Percentiles rank a stretch among this genome's conserved stretches.
Evolutionary conservation across 2,113 vertebrate genomes (phyloP).

Genomic region (Sceloporus tristichus): DNA sequence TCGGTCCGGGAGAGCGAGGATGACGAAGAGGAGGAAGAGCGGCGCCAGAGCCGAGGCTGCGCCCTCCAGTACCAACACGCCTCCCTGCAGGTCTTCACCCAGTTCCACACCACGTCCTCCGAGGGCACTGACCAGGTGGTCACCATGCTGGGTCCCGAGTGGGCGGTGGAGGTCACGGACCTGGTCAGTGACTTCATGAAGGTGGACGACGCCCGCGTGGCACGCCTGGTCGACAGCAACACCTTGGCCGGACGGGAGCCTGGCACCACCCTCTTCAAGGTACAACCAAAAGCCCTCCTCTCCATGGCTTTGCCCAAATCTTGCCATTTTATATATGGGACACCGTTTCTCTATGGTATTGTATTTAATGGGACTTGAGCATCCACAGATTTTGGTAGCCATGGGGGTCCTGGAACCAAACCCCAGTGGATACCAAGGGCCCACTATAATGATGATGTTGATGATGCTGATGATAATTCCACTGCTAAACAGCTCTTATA

Average conservation of each 20-base stretch:
- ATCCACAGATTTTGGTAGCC: too few relatives aligned
- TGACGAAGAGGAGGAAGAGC: conserved; percentile 89
- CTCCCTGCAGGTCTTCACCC: conserved; percentile 93
- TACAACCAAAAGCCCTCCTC: conserved; percentile 50
- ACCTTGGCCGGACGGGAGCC: conserved; percentile 91
- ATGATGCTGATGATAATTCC: too few relatives aligned
- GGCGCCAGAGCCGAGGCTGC: conserved; percentile 89
- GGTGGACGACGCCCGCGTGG: conserved; percentile 89
- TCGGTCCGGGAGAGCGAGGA: conserved; percentile 93
- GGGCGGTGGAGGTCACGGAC: conserved; percentile 97
- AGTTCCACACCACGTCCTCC: conserved; percentile 95
- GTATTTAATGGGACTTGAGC: too few relatives aligned
- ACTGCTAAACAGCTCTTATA: too few relatives aligned
- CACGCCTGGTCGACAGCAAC: conserved; percentile 91
- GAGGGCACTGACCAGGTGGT: conserved; percentile 94
- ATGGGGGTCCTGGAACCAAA: too few relatives aligned
- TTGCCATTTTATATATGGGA: too few relatives aligned
- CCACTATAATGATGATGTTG: too few relatives aligned
- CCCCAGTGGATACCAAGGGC: too few relatives aligned
- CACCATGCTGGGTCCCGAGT: conserved; percentile 97
- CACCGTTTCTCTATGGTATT: too few relatives aligned
- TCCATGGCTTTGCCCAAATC: too few relatives aligned
- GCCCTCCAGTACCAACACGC: conserved; percentile 96
- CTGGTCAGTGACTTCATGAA: conserved; percentile 95
- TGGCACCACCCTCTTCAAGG: conserved; percentile 92